Conservation (phyloP, 2,797 vertebrate species). For the Helostoma temminkii region DNA sequence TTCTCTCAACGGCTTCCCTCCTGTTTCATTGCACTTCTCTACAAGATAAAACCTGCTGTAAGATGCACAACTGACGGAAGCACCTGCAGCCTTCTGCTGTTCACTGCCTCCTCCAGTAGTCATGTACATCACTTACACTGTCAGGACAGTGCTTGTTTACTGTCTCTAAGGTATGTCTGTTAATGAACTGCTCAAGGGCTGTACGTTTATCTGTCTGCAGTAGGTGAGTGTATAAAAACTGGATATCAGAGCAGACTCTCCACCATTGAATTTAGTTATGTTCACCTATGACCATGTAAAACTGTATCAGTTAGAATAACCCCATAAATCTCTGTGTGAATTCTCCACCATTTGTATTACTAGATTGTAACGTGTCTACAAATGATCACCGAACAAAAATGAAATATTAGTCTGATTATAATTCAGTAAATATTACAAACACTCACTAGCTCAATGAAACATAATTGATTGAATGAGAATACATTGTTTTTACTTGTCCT, state of each 20-base stretch:
- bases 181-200: slow-evolving; percentile 56
- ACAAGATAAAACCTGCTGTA: slow-evolving; percentile 46
- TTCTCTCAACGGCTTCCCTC: slow-evolving; percentile 43
- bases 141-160: slow-evolving; percentile 50
- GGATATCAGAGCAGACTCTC: slow-evolving; percentile 16
- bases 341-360: too few relatives aligned
- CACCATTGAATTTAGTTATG: neutral
- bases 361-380: too few relatives aligned
- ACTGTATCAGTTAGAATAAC: too few relatives aligned
- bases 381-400: too few relatives aligned
- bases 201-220: slow-evolving; percentile 35
- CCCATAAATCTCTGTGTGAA: too few relatives aligned
- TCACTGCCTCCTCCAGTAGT: slow-evolving; percentile 19
- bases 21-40: slow-evolving; percentile 50
- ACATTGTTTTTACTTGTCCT: too few relatives aligned
- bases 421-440: too few relatives aligned
- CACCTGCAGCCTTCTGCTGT: slow-evolving; percentile 56
- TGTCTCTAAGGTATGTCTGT: slow-evolving; percentile 50
- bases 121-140: slow-evolving; percentile 33
- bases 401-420: too few relatives aligned
- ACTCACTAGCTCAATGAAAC: too few relatives aligned
- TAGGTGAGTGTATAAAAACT: slow-evolving; percentile 27
- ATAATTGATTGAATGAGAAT: too few relatives aligned
- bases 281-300: too few relatives aligned
- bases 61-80: slow-evolving; percentile 16